Percentiles rank a stretch among this genome's conserved stretches.
These are phyloP conservation scores for Scaptomyza montana DNA, from an alignment of 1,140 invertebrate genomes.

Conservation along the genomic window DNA sequence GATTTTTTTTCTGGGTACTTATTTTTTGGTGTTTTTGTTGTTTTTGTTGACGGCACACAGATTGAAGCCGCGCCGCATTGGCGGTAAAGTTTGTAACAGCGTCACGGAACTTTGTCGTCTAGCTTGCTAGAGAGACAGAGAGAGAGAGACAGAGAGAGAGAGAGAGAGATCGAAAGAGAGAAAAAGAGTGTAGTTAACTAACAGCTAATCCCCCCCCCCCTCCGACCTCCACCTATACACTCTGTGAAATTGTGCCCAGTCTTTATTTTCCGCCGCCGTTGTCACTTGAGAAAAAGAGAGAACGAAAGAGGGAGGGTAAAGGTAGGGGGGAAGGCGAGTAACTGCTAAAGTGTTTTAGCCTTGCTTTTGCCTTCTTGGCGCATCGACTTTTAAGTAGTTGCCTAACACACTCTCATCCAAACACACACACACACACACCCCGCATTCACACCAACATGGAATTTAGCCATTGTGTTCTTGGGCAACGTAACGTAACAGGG, in stretches of 20 bases:
- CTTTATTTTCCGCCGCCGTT: conserved; percentile 26
- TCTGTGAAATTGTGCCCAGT: conserved; percentile 1
- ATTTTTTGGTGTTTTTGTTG: conserved; percentile 26
- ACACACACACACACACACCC: conserved; percentile 6
- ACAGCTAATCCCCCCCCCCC: background rate
- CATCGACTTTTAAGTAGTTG: conserved; percentile 79
- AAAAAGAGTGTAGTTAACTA: background rate
- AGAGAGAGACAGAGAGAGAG: too few species aligned
- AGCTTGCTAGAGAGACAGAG: background rate
- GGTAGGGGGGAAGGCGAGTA: conserved; percentile 13
- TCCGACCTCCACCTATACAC: background rate
- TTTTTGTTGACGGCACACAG: conserved; percentile 67
- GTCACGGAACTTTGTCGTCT: conserved; percentile 66
- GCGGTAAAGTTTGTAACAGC: conserved; percentile 73
- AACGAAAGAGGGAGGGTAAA: too few species aligned
- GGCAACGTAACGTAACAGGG: too few species aligned
- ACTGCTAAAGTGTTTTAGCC: conserved; percentile 77
- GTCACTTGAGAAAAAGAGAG: conserved; percentile 57
- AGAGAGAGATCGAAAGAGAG: background rate
- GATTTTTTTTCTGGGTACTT: background rate
- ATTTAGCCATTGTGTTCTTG: background rate
- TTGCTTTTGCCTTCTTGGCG: conserved; percentile 56
- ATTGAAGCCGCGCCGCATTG: conserved; percentile 75
- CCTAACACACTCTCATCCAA: conserved; percentile 3
- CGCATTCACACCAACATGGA: background rate